Evolutionary conservation across 2,888 invertebrate species (phyloP).

Genomic region (Epirrhoe tristata): DNA sequence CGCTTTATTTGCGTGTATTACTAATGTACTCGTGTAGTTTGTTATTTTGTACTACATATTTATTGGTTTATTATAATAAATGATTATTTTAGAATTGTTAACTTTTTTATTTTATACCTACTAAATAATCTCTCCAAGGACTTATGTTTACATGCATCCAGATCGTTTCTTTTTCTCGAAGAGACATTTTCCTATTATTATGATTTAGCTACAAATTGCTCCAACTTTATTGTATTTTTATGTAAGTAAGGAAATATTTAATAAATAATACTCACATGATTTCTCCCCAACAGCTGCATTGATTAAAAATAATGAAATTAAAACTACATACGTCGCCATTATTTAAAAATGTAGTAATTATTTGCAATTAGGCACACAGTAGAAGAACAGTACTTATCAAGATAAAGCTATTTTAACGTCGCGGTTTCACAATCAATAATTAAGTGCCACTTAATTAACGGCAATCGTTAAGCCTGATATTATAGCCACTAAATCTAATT

Average conservation of each 20-base stretch:
- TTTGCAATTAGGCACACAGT: constrained; percentile 1
- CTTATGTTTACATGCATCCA: too few relatives aligned
- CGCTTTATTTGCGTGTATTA: too few relatives aligned
- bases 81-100: too few relatives aligned
- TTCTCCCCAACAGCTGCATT: constrained; percentile 21
- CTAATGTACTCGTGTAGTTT: too few relatives aligned
- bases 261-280: constrained; percentile 29
- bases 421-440: background rate
- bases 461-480: background rate
- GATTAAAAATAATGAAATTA: constrained; percentile 20
- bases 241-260: background rate
- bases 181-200: too few relatives aligned
- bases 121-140: too few relatives aligned
- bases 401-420: background rate
- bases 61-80: too few relatives aligned
- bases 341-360: constrained; percentile 10
- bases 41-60: too few relatives aligned
- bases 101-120: too few relatives aligned
- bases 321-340: constrained; percentile 17
- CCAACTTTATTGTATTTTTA: background rate
- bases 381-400: background rate
- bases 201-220: background rate
- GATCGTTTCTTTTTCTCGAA: too few relatives aligned
- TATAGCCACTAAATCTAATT: background rate
- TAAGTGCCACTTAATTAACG: background rate